Conservation (phyloP, 2,113 vertebrate genomes). For the Rhynchomys soricoides region DNA sequence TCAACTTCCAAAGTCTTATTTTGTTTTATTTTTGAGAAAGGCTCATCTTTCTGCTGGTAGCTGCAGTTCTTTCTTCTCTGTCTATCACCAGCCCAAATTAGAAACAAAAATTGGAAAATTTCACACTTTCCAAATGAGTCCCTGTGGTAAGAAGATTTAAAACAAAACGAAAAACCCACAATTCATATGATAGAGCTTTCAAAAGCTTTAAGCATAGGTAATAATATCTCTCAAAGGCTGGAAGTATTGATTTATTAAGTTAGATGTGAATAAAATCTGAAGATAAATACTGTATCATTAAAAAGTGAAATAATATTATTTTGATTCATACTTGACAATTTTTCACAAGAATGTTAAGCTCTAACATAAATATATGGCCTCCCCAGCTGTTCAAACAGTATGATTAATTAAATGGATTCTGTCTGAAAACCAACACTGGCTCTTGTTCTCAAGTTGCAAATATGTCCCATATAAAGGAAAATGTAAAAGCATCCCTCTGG, state of each 20-base stretch:
- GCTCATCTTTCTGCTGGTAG: slow-evolving; percentile 32
- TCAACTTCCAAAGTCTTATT: background rate
- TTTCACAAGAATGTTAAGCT: slow-evolving; percentile 88
- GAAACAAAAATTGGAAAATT: slow-evolving; percentile 69
- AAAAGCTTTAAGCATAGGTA: slow-evolving; percentile 72
- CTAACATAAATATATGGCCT: slow-evolving; percentile 86
- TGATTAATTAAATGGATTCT: slow-evolving; percentile 99
- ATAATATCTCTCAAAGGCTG: slow-evolving; percentile 62
- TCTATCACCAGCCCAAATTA: slow-evolving; percentile 60
- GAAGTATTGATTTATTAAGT: slow-evolving; percentile 86
- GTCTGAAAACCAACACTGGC: slow-evolving; percentile 95
- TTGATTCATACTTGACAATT: slow-evolving; percentile 90
- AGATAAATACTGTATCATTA: slow-evolving; percentile 85
- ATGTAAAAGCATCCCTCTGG: slow-evolving; percentile 69
- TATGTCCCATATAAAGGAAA: slow-evolving; percentile 76
- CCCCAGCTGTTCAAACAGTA: slow-evolving; percentile 98
- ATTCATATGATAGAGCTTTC: slow-evolving; percentile 59
- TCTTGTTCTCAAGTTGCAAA: slow-evolving; percentile 87
- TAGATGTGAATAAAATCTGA: slow-evolving; percentile 87
- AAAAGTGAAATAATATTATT: slow-evolving; percentile 88
- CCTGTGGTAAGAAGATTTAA: slow-evolving; percentile 51
- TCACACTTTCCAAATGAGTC: slow-evolving; percentile 68
- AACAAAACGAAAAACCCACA: slow-evolving; percentile 14
- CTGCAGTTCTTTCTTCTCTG: slow-evolving; percentile 39
- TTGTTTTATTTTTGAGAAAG: slow-evolving; percentile 4